A percentile compares a stretch with the other conserved stretches of the same genome.
These are phyloP conservation scores for Parnassius glacialis DNA, from an alignment of 2,888 invertebrate genomes.

Conservation along the genomic window DNA sequence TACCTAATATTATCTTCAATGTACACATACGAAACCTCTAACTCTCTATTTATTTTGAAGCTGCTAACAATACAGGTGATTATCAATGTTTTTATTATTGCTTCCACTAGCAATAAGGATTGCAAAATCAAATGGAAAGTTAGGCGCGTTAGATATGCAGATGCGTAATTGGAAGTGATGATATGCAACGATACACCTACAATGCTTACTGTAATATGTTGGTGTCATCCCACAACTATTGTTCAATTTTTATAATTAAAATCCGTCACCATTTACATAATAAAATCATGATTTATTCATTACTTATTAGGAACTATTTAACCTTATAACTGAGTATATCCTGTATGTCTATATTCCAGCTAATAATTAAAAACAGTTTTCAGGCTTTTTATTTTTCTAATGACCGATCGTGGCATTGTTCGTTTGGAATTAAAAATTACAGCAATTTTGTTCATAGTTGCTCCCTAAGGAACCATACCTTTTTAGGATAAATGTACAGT, in stretches of 20 bases:
- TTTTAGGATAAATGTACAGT: too few species aligned
- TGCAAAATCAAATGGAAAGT: constrained; percentile 75
- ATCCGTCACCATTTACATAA: too few species aligned
- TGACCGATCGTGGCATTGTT: too few species aligned
- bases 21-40: constrained; percentile 41
- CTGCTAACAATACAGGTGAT: constrained; percentile 64
- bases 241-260: constrained; percentile 41
- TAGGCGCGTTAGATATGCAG: constrained; percentile 55
- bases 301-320: too few species aligned
- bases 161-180: constrained; percentile 59
- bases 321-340: too few species aligned
- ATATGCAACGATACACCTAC: constrained; percentile 74
- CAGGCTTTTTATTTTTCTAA: too few species aligned
- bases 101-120: constrained; percentile 53
- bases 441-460: too few species aligned
- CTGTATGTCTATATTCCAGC: too few species aligned
- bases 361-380: too few species aligned
- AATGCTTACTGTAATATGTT: constrained; percentile 51
- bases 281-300: too few species aligned
- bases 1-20: constrained; percentile 41
- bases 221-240: constrained; percentile 62
- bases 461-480: too few species aligned
- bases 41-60: constrained; percentile 76
- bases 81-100: constrained; percentile 65
- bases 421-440: too few species aligned